A percentile compares a stretch with the other conserved stretches of the same genome.
phyloP scores from a whole-genome alignment of 1,140 invertebrate species.

The Hycleus cichorii region DNA sequence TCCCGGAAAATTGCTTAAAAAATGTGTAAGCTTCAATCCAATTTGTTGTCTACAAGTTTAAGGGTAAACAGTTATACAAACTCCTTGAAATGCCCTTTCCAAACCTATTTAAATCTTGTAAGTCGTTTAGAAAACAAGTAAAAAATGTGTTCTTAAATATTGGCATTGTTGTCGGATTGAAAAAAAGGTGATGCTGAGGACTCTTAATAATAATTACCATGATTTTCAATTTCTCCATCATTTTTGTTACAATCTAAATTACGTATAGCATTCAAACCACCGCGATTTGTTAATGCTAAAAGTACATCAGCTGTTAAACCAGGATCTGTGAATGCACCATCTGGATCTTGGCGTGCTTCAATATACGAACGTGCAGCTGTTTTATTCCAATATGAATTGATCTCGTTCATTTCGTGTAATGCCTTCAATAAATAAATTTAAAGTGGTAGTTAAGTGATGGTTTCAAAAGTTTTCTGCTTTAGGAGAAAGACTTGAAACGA shows the following conservation, averaged over 20 bases:
- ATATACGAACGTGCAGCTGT: constrained; percentile 66
- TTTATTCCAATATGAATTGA: constrained; percentile 61
- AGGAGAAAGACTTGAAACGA: no score
- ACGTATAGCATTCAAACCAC: constrained; percentile 58
- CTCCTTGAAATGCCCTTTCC: no score
- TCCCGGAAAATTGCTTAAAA: no score
- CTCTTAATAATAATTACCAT: constrained; percentile 28
- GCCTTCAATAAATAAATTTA: constrained; percentile 45
- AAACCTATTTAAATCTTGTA: no score
- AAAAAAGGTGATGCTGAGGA: neutral
- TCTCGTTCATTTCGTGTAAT: constrained; percentile 59
- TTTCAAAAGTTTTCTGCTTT: no score
- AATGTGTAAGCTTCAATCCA: no score
- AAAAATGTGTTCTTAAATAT: no score
- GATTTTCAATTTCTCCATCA: constrained; percentile 37
- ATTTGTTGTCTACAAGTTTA: no score
- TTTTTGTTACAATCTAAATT: constrained; percentile 58
- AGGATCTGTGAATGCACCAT: constrained; percentile 70
- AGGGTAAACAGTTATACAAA: no score
- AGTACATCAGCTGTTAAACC: constrained; percentile 67
- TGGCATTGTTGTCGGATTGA: no score
- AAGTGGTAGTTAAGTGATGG: no score
- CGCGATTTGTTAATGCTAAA: constrained; percentile 54
- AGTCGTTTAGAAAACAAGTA: no score
- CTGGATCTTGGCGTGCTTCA: constrained; percentile 59